Evolutionary conservation across 2,113 vertebrate species (phyloP).

Genomic region (Caranx melampygus): DNA sequence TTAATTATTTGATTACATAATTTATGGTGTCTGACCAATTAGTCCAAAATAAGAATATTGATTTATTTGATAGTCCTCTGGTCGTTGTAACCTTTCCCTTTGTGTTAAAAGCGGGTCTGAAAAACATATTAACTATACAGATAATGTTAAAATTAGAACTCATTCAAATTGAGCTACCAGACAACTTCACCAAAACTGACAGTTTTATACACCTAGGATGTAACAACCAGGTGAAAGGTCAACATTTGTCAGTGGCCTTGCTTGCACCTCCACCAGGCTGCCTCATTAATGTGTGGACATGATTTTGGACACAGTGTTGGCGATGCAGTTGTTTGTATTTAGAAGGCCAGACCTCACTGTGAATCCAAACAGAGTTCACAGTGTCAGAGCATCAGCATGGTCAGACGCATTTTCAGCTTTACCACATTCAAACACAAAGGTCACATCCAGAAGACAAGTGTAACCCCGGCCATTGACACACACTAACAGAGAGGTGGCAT

Average conservation of each 20-base stretch:
- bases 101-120: slow-evolving; percentile 3
- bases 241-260: neutral
- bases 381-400: slow-evolving; percentile 9
- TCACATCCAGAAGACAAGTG: slow-evolving; percentile 58
- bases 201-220: neutral
- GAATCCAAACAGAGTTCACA: slow-evolving; percentile 4
- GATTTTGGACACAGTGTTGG: neutral
- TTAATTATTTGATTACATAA: slow-evolving; percentile 8
- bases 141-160: neutral
- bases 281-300: neutral
- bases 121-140: neutral
- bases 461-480: slow-evolving; percentile 15
- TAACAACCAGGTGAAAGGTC: neutral
- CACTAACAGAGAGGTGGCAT: slow-evolving; percentile 49
- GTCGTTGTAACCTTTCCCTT: neutral
- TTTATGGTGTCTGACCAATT: slow-evolving; percentile 16
- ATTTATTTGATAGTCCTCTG: slow-evolving; percentile 15
- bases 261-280: neutral
- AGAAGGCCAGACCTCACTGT: neutral
- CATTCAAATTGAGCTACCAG: neutral
- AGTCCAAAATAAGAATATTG: slow-evolving; percentile 12
- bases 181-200: neutral
- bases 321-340: neutral
- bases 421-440: slow-evolving; percentile 58
- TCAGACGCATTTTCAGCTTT: slow-evolving; percentile 16